Evolutionary conservation across 2,888 invertebrate genomes (phyloP), one percentile per base, ranked within the genome.

Genomic region (Agrenia bidenticulata): DNA sequence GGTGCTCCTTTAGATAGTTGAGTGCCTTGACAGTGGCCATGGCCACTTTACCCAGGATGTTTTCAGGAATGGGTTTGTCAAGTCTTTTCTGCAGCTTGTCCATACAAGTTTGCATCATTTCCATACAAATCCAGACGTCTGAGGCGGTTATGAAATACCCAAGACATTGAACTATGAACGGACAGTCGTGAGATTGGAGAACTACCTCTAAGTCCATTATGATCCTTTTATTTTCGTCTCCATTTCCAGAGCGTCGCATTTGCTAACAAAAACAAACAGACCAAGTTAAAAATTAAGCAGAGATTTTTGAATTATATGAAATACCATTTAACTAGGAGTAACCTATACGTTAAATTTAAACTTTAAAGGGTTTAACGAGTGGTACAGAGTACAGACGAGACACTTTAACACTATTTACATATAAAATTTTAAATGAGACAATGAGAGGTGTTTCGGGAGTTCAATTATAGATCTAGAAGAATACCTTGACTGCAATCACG

Each of bases 81-180:
- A 91, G 84, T 76, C 88, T 83, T 81, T 94, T 94, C 69, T 97
- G 84, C 78, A 99, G 83, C 83, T 98, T 98, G 81, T 99, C 99
- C 79, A 99, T 90, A 82, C 99, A 99, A 21, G 96, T 95, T 15
- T 94, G 90, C 99, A 99, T 99, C 75, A 98, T 84, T 82, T 99
- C 99, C 99, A 99, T 99, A 80, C 98, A 64, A 79, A 99, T 98
- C 95, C 98, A 98, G 0, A 99, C 97, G 81, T 98, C 96, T 1
- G 93, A 90, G 79, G 94, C 93, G 0, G 94, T 95, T 62, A 99
- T 95, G 82, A 99, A 97, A 82, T 95, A 97, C 49, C 99, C 99
- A 78, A 94, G 85, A 81, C 97, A 99, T 80, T 94, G 88, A 76
- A 99, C 98, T 77, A 99, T 99, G 82, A 90, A 96, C 41, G 90